These are phyloP conservation scores for Chionis minor DNA, from an alignment of 2,113 vertebrate genomes.

Conservation along the genomic window DNA sequence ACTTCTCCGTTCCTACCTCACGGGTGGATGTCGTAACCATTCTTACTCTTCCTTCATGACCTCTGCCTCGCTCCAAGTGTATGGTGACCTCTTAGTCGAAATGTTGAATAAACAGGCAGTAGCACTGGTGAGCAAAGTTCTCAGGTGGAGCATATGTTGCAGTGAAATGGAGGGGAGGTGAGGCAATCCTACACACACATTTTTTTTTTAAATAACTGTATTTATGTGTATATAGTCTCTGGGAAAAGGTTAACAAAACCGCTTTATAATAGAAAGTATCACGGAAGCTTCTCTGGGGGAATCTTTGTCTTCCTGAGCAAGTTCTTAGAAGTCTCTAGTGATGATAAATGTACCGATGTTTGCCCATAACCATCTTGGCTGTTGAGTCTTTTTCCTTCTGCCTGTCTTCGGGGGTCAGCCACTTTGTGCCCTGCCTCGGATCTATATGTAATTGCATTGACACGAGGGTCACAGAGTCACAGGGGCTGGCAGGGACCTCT, in stretches of 20 bases:
- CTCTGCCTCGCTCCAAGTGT: background rate
- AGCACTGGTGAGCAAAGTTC: background rate
- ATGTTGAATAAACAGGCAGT: background rate
- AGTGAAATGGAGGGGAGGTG: background rate
- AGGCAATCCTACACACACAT: fast-evolving
- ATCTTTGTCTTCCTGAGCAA: background rate
- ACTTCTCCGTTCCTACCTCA: background rate
- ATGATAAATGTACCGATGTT: background rate
- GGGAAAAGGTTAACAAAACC: background rate
- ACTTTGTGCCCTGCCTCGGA: background rate
- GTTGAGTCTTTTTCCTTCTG: background rate
- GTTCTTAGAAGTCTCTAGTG: background rate
- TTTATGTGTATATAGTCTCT: background rate
- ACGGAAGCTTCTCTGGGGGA: background rate
- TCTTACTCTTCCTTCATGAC: background rate
- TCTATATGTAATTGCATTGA: fast-evolving
- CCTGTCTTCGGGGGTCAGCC: too few species aligned
- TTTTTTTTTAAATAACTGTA: background rate
- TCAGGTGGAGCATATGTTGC: background rate
- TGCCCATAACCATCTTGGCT: background rate
- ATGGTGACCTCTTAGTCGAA: background rate
- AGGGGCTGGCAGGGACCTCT: too few species aligned
- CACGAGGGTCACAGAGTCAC: background rate
- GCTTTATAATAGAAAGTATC: background rate
- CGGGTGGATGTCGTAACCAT: background rate